phyloP scores from a whole-genome alignment of 2,888 invertebrate genomes.

The Mycogona germanica region DNA sequence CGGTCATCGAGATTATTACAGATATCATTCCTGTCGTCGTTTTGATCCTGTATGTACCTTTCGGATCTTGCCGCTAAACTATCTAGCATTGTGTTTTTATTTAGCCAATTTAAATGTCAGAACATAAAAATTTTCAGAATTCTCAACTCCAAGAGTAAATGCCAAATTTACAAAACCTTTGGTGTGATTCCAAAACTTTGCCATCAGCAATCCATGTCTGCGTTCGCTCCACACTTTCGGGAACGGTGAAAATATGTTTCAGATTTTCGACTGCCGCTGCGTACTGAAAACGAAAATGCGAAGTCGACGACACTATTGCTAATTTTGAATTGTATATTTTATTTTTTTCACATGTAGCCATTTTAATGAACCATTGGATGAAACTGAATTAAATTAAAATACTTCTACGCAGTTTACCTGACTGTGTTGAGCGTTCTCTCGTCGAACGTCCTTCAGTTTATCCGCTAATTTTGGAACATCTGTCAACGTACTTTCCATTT shows the following conservation, averaged over 20 bases:
- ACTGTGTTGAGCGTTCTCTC: constrained; percentile 88
- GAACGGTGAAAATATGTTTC: constrained; percentile 95
- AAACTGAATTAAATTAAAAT: neutral
- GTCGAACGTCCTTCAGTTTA: constrained; percentile 69
- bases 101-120: no score
- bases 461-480: constrained; percentile 66
- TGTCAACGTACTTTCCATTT: constrained; percentile 59
- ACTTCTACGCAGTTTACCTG: constrained; percentile 41
- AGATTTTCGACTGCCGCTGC: constrained; percentile 96
- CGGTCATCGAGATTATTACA: no score
- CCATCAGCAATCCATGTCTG: constrained; percentile 90
- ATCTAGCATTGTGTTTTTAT: no score
- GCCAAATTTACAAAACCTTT: constrained; percentile 36
- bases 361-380: no score
- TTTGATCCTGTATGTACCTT: no score
- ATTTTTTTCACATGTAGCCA: neutral
- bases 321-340: neutral
- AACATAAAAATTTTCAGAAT: neutral
- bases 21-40: no score
- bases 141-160: neutral
- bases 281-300: constrained; percentile 40
- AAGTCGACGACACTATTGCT: neutral
- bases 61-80: no score
- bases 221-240: constrained; percentile 89
- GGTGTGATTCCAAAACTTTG: constrained; percentile 87